Evolutionary conservation across 2,797 vertebrate species (phyloP).

Genomic region (Taenioides sp.): DNA sequence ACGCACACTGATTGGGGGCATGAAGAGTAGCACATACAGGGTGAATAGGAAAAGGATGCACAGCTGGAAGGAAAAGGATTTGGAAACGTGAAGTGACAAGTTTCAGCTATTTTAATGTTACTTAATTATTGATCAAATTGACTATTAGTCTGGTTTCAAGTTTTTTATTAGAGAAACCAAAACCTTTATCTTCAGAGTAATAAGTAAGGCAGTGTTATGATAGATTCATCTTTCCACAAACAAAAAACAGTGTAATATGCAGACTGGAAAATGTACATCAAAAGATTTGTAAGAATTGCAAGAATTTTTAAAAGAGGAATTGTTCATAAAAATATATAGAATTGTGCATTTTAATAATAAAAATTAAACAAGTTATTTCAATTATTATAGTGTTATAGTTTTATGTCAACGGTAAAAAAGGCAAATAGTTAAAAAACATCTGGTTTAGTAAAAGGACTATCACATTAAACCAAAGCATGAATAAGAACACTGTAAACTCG

Average conservation of each 20-base stretch:
- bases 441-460: not conserved
- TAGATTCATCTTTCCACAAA: no score
- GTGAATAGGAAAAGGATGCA: conserved; percentile 27
- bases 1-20: conserved; percentile 25
- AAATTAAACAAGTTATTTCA: not conserved
- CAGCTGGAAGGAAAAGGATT: not conserved
- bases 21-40: conserved; percentile 12
- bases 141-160: not conserved
- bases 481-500: conserved; percentile 42
- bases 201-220: no score
- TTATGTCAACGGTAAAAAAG: not conserved
- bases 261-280: not conserved
- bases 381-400: not conserved
- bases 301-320: no score
- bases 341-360: not conserved
- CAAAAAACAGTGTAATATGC: not conserved
- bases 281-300: not conserved
- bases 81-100: not conserved
- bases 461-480: conserved; percentile 49
- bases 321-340: not conserved
- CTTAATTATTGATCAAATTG: not conserved
- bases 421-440: no score
- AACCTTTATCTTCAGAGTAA: no score
- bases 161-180: no score
- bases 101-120: not conserved